These are phyloP conservation scores for Papilio polytes DNA, from an alignment of 1,140 invertebrate species.

Conservation along the genomic window DNA sequence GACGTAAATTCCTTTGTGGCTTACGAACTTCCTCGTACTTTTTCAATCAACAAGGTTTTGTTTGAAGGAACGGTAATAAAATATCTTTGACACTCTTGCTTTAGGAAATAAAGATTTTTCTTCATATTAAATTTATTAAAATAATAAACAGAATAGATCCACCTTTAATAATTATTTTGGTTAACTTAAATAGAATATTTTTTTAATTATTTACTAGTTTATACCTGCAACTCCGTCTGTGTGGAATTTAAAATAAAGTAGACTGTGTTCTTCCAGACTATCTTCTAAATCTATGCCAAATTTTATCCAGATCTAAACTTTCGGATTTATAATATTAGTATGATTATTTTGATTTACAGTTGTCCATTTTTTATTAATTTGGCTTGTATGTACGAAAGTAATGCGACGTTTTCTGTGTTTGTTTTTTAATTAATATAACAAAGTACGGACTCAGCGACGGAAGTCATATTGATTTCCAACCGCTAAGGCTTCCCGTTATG, in stretches of 20 bases:
- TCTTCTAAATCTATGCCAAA: too few species aligned
- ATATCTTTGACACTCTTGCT: not conserved
- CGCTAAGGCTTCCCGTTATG: conserved; percentile 12
- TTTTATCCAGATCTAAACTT: too few species aligned
- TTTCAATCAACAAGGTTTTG: conserved; percentile 39
- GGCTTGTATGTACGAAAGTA: not conserved
- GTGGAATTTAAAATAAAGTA: too few species aligned
- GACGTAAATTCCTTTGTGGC: conserved; percentile 40
- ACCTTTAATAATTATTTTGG: not conserved
- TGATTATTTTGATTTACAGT: too few species aligned
- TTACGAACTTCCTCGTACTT: conserved; percentile 38
- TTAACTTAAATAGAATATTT: too few species aligned
- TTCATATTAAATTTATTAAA: not conserved
- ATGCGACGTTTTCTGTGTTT: too few species aligned
- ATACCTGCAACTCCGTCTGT: too few species aligned
- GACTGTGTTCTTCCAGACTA: too few species aligned
- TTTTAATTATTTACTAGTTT: too few species aligned
- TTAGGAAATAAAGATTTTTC: conserved; percentile 1
- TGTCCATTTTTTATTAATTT: not conserved
- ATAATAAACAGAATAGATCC: not conserved
- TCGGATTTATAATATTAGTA: too few species aligned
- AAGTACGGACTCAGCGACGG: not conserved
- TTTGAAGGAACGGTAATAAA: conserved; percentile 40
- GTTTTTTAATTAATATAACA: not conserved
- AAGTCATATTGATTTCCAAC: conserved; percentile 30